These are phyloP conservation scores for Drosophila nigrodunni DNA, from an alignment of 1,140 invertebrate genomes.

Conservation along the genomic window DNA sequence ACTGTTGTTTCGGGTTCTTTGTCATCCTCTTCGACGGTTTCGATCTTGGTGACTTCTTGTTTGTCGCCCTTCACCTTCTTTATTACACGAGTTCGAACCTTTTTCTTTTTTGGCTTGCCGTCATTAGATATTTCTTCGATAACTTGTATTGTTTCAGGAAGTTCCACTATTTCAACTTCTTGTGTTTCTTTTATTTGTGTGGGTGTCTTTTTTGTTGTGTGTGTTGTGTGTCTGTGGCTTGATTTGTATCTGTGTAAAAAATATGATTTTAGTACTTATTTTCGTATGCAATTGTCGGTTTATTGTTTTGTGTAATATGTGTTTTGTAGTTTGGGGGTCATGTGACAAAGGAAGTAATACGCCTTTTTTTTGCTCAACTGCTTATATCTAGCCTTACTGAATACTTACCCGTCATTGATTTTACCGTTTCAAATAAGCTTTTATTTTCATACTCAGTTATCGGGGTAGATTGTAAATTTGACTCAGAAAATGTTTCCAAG, in stretches of 20 bases:
- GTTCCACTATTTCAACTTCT: slow-evolving; percentile 77
- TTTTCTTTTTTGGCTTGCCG: slow-evolving; percentile 52
- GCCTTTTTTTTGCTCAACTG: slow-evolving; percentile 65
- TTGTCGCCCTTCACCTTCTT: slow-evolving; percentile 67
- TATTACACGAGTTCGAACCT: slow-evolving; percentile 55
- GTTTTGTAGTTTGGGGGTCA: slow-evolving; percentile 65
- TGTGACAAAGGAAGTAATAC: slow-evolving; percentile 73
- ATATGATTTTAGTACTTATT: slow-evolving; percentile 72
- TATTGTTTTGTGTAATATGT: slow-evolving; percentile 83
- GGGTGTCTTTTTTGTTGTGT: slow-evolving; percentile 85
- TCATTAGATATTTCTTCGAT: slow-evolving; percentile 52
- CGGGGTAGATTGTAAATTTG: slow-evolving; percentile 17
- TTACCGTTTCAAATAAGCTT: slow-evolving; percentile 57
- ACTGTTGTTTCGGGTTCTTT: slow-evolving; percentile 60
- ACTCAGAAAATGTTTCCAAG: slow-evolving; percentile 16
- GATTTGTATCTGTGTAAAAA: slow-evolving; percentile 85
- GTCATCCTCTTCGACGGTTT: slow-evolving; percentile 64
- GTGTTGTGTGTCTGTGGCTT: slow-evolving; percentile 85
- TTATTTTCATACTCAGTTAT: slow-evolving; percentile 32
- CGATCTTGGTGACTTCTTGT: slow-evolving; percentile 80
- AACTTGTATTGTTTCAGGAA: slow-evolving; percentile 56
- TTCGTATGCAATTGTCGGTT: slow-evolving; percentile 39
- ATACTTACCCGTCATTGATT: slow-evolving; percentile 62
- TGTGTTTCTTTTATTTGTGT: slow-evolving; percentile 83
- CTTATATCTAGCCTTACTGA: slow-evolving; percentile 39